A percentile compares a stretch with the other conserved stretches of the same genome.
These are phyloP conservation scores for Momotus momota DNA, from an alignment of 2,797 vertebrate genomes.

Conservation along the genomic window DNA sequence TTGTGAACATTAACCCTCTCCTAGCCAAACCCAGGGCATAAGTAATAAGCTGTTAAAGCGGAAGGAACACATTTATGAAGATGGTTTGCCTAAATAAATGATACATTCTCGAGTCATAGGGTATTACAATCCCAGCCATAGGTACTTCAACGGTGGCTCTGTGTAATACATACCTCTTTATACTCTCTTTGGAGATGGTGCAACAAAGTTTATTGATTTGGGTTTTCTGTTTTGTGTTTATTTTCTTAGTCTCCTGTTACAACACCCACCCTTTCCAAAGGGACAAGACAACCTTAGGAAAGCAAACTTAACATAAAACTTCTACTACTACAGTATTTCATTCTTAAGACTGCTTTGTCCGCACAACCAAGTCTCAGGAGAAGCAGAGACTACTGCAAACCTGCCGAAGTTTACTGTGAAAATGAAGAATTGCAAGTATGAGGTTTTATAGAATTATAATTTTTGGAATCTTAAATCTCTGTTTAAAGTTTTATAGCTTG, in stretches of 20 bases:
- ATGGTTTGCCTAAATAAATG: slow-evolving; percentile 18
- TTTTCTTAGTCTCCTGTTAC: neutral
- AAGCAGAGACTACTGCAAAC: neutral
- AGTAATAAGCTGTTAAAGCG: slow-evolving; percentile 24
- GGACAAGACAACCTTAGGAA: neutral
- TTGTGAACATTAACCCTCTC: too few relatives aligned
- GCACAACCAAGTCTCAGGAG: neutral
- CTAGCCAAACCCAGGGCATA: neutral
- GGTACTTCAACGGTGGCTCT: neutral
- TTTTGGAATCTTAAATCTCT: neutral
- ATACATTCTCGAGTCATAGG: neutral
- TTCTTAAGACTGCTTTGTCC: neutral
- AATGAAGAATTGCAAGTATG: neutral
- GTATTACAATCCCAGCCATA: neutral
- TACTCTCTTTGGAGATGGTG: neutral
- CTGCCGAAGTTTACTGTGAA: neutral
- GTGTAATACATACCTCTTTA: neutral
- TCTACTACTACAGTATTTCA: neutral
- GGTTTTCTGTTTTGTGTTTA: neutral
- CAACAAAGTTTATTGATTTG: neutral
- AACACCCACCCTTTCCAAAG: neutral
- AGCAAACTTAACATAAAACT: neutral
- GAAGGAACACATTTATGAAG: neutral
- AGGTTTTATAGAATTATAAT: neutral
- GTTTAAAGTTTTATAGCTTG: neutral